A percentile compares a stretch with the other conserved stretches of the same genome.
Conservation (phyloP, 2,113 vertebrate species). For the Tupaia chinensis region DNA sequence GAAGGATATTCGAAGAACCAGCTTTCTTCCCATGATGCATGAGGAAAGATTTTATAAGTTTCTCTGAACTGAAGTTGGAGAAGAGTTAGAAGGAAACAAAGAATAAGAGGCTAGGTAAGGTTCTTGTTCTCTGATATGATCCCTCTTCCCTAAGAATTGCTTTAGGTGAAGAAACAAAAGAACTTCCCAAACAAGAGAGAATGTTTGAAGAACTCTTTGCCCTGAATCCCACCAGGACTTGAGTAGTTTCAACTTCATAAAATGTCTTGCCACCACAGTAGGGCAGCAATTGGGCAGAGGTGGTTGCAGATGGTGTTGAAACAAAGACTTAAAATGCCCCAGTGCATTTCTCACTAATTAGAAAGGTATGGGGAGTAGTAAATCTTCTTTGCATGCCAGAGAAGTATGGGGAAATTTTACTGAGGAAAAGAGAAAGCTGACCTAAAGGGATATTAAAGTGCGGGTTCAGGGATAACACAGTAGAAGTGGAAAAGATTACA, state of each 20-base stretch:
- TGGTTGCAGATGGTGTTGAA: not conserved
- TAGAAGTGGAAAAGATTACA: not conserved
- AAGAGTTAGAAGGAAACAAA: constrained; percentile 11
- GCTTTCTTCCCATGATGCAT: not conserved
- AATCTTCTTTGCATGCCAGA: not conserved
- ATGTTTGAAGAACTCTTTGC: not conserved
- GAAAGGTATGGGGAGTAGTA: not conserved
- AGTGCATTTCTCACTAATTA: not conserved
- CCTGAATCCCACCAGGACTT: not conserved
- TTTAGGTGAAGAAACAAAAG: not conserved
- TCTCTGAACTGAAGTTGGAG: not conserved
- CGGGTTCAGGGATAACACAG: not conserved
- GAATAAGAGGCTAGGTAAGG: not conserved
- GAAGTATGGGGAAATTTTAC: not conserved
- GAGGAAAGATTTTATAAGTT: not conserved
- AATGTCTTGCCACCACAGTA: not conserved
- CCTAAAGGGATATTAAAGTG: not conserved
- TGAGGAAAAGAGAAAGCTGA: not conserved
- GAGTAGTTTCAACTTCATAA: not conserved
- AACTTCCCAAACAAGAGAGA: not conserved
- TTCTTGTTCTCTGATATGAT: not conserved
- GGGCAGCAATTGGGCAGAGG: not conserved
- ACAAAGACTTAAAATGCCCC: not conserved
- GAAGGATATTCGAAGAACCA: not conserved
- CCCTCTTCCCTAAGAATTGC: not conserved